These are phyloP conservation scores for Peromyscus nudipes DNA, from an alignment of 2,797 vertebrate genomes.

Conservation along the genomic window DNA sequence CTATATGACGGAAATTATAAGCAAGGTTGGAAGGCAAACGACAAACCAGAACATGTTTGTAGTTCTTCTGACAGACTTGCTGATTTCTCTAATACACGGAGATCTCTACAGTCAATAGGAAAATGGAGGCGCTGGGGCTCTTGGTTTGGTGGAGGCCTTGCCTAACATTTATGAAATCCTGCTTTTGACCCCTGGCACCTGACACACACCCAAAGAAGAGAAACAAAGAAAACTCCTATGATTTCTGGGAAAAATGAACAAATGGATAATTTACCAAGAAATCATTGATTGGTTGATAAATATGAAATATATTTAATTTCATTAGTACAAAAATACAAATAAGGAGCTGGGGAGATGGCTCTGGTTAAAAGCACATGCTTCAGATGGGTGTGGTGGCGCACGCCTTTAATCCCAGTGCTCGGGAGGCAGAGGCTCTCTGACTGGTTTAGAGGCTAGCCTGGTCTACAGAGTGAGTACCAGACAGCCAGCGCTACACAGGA, in stretches of 20 bases:
- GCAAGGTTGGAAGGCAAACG: background rate
- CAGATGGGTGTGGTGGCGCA: fast-evolving
- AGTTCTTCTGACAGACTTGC: background rate
- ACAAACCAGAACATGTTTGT: slow-evolving; percentile 6
- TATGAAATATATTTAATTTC: background rate
- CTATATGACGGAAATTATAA: slow-evolving; percentile 2
- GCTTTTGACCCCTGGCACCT: background rate
- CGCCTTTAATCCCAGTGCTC: background rate
- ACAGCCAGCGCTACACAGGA: background rate
- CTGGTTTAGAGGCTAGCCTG: background rate
- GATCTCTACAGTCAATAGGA: background rate
- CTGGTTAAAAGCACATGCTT: background rate
- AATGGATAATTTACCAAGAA: background rate
- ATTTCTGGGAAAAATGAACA: background rate
- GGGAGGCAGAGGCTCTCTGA: background rate
- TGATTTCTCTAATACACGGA: background rate
- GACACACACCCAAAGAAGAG: background rate
- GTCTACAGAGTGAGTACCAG: background rate
- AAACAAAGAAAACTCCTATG: background rate
- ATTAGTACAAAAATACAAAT: background rate
- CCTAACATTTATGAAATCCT: background rate
- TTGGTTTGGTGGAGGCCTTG: background rate
- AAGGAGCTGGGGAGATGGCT: background rate
- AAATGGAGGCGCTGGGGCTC: background rate
- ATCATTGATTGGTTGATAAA: background rate